phyloP scores from a whole-genome alignment of 1,140 invertebrate species.

The Cyclina sinensis region DNA sequence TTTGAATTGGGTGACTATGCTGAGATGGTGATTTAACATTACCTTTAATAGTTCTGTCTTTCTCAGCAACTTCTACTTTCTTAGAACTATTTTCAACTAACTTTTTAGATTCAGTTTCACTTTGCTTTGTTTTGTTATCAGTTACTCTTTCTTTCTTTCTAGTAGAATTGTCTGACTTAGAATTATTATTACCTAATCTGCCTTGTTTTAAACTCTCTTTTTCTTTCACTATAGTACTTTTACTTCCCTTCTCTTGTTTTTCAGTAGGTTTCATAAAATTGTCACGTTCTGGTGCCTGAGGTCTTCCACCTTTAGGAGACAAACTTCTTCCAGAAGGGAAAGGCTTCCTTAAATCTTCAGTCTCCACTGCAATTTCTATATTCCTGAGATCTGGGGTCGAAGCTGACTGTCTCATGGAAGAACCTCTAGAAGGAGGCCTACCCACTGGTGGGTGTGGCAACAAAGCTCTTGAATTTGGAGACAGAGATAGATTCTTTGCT shows the following conservation, averaged over 20 bases:
- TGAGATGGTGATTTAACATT: not conserved
- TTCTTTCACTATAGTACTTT: not conserved
- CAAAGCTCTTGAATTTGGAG: conserved; percentile 45
- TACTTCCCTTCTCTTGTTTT: not conserved
- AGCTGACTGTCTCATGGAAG: conserved; percentile 48
- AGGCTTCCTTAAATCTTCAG: conserved; percentile 56
- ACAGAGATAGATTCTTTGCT: conserved; percentile 38
- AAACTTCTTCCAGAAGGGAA: conserved; percentile 35
- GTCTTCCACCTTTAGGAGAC: conserved; percentile 60
- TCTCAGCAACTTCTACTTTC: conserved; percentile 3
- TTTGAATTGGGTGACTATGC: conserved; percentile 25
- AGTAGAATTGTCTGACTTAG: not conserved
- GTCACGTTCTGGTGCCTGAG: conserved; percentile 32
- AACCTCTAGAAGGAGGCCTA: conserved; percentile 54
- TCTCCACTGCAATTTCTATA: conserved; percentile 31
- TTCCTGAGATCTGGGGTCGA: conserved; percentile 66
- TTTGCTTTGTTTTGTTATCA: conserved; percentile 16
- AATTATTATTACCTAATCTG: not conserved
- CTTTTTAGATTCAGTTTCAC: conserved; percentile 25
- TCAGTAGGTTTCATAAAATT: not conserved
- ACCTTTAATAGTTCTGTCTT: not conserved
- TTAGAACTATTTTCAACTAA: conserved; percentile 6
- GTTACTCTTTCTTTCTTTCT: conserved; percentile 20
- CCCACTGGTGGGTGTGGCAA: conserved; percentile 64
- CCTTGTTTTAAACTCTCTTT: conserved; percentile 27